phyloP scores from a whole-genome alignment of 2,113 vertebrate species.

The Phalacrocorax pelagicus region DNA sequence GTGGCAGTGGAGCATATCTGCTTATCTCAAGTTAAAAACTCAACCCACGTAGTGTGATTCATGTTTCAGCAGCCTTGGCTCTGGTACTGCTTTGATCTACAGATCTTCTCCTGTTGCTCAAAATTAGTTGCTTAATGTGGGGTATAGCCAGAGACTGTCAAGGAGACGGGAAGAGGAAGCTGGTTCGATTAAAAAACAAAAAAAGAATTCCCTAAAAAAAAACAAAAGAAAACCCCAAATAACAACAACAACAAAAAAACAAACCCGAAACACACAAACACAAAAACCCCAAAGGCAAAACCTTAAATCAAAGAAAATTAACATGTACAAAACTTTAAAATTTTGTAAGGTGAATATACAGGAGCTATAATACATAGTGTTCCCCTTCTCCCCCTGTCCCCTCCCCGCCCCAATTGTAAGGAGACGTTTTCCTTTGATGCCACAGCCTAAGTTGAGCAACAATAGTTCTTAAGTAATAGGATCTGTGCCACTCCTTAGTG shows the following conservation, averaged over 20 bases:
- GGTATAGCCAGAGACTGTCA: neutral
- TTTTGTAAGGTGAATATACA: neutral
- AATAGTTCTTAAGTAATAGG: conserved; percentile 31
- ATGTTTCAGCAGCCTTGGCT: neutral
- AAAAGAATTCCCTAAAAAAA: no score
- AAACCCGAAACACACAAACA: neutral
- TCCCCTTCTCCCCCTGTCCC: neutral
- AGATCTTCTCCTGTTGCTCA: neutral
- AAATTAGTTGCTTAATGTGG: neutral
- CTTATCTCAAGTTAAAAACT: neutral
- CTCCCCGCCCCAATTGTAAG: neutral
- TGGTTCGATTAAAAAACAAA: neutral
- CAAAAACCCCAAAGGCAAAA: neutral
- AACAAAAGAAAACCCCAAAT: neutral
- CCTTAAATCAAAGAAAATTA: neutral
- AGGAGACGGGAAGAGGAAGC: neutral
- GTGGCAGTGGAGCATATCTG: neutral
- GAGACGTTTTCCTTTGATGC: conserved; percentile 2
- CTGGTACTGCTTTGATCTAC: neutral
- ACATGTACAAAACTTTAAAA: neutral
- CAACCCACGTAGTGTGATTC: neutral
- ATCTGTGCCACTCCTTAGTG: conserved; percentile 29
- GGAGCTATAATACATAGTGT: neutral
- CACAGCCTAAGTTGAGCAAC: conserved; percentile 37
- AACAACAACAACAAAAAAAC: neutral